Evolutionary conservation across 2,113 vertebrate species (phyloP), one percentile per base, ranked within the genome.

Genomic region (Phylloscopus trochiloides): DNA sequence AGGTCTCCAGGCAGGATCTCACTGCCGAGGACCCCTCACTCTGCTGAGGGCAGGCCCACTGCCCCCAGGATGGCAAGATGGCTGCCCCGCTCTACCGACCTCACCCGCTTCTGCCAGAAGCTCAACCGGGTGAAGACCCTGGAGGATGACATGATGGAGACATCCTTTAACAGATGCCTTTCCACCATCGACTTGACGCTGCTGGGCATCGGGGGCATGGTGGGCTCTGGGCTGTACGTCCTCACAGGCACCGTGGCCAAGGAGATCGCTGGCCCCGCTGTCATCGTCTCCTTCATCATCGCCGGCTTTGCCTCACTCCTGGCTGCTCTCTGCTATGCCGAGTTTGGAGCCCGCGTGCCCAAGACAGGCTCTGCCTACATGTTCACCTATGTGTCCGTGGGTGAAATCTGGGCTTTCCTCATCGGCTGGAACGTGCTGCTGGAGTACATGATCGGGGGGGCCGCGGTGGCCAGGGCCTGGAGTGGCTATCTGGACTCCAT

Each of bases 381-480:
- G 98, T 99, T 99, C 97, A 99, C 99, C 10, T 99, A 99, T 0
- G 98, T 99, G 63, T 99, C 99, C 0, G 98, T 99, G 89, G 99
- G 99, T 2, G 99, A 99, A 93, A 96, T 99, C 67, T 99, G 99
- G 99, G 99, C 99, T 73, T 99, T 99, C 93, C 98, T 99, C 65
- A 99, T 99, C 1, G 99, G 99, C 77, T 99, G 99, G 99, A 99
- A 99, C 0, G 98, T 99, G 59, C 98, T 99, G 75, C 97, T 99
- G 74, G 99, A 99, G 97, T 99, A 99, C 91, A 98, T 99, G 98
- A 99, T 99, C 0, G 99, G 99, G 1, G 99, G 99, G 0, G 99
- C 99, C 0, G 99, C 99, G 0, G 99, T 99, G 77, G 99, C 99
- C 45, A 98, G 99, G 6, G 99, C 99, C 14, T 99, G 99, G 99